phyloP scores from a whole-genome alignment of 2,888 invertebrate genomes.

The Kryphioiulus occultus region DNA sequence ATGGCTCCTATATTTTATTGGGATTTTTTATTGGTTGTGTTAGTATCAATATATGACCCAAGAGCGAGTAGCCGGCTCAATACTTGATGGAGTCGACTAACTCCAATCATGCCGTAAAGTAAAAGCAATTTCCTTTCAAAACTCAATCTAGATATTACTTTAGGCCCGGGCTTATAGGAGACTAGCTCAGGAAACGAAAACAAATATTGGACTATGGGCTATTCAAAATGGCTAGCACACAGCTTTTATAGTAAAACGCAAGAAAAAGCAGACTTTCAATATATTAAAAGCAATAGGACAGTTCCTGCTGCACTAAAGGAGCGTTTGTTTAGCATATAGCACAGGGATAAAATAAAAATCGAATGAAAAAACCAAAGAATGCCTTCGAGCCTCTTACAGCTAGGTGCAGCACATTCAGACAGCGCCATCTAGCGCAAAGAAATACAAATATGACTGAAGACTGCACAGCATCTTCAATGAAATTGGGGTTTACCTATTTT shows the following conservation, averaged over 20 bases:
- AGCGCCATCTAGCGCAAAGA: not conserved
- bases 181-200: constrained; percentile 17
- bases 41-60: constrained; percentile 18
- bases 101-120: constrained; percentile 39
- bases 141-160: constrained; percentile 40
- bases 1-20: not conserved
- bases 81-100: constrained; percentile 35
- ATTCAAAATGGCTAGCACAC: constrained; percentile 27
- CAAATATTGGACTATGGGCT: constrained; percentile 10
- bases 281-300: constrained; percentile 1
- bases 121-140: constrained; percentile 40
- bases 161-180: not conserved
- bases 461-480: no score
- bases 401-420: not conserved
- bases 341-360: not conserved
- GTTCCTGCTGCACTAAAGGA: not conserved
- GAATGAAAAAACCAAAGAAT: not conserved
- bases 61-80: not conserved
- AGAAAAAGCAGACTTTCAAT: not conserved
- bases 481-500: no score
- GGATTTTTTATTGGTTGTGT: constrained; percentile 20
- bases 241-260: not conserved
- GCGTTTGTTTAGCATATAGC: not conserved
- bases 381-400: not conserved
- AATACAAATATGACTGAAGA: not conserved